Evolutionary conservation across 2,888 invertebrate genomes (phyloP).

Genomic region (Azorinus chamasolen): DNA sequence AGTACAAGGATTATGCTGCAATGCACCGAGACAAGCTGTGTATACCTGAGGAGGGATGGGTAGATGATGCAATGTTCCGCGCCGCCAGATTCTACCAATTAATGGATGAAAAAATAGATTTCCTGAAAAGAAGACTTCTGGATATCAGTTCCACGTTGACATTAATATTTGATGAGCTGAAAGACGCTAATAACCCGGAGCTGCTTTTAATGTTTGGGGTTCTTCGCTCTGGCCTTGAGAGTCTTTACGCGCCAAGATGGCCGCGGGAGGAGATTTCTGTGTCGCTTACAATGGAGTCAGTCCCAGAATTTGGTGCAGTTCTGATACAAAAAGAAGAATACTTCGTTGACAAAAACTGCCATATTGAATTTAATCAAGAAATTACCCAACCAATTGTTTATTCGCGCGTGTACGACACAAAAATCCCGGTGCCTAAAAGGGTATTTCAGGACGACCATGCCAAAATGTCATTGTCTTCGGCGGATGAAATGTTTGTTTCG

Average conservation of each 20-base stretch:
- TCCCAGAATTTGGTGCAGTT: conserved; percentile 41
- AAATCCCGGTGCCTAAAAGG: conserved; percentile 42
- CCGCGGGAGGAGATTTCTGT: conserved; percentile 40
- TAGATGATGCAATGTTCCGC: conserved; percentile 11
- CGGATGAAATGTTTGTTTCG: conserved; percentile 40
- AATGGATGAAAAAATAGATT: conserved; percentile 53
- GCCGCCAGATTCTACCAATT: conserved; percentile 21
- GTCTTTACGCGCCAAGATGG: conserved; percentile 44
- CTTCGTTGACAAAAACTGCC: conserved; percentile 36
- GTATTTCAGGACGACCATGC: conserved; percentile 37
- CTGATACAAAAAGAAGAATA: conserved; percentile 14
- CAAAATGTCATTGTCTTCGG: conserved; percentile 48
- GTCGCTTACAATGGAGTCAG: conserved; percentile 23
- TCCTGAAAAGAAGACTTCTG: conserved; percentile 26
- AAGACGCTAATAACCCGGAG: conserved; percentile 37
- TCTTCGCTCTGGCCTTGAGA: conserved; percentile 45
- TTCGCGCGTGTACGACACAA: conserved; percentile 40
- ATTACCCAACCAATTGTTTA: conserved; percentile 40
- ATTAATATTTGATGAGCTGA: conserved; percentile 22
- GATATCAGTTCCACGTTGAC: conserved; percentile 9
- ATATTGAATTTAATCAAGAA: conserved; percentile 37
- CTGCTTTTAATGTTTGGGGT: conserved; percentile 34
- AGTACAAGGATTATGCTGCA: conserved; percentile 30
- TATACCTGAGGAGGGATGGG: conserved; percentile 41
- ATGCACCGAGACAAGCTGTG: conserved; percentile 38